Conservation (phyloP, 2,888 invertebrate genomes). For the Pelosia muscerda region DNA sequence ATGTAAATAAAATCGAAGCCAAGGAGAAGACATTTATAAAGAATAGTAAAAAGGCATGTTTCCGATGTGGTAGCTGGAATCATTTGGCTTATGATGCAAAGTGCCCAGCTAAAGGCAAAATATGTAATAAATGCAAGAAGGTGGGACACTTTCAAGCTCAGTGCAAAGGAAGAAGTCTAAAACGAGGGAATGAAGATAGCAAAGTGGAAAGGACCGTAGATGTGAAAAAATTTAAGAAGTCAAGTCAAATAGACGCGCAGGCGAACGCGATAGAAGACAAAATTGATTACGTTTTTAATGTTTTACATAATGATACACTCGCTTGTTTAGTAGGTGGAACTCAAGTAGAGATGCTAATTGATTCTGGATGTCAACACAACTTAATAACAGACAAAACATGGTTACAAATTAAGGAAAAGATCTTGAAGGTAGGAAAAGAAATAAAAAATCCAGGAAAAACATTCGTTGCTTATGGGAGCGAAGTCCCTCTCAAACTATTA, state of each 20-base stretch:
- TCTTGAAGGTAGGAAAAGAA: slow-evolving; percentile 7
- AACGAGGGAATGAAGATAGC: neutral
- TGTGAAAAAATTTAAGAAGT: neutral
- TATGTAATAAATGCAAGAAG: slow-evolving; percentile 21
- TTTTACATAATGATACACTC: neutral
- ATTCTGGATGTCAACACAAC: slow-evolving; percentile 36
- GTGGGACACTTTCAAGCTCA: slow-evolving; percentile 22
- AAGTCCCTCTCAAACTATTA: slow-evolving; percentile 28
- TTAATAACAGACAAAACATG: slow-evolving; percentile 31
- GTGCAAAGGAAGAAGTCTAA: slow-evolving; percentile 9
- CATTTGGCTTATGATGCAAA: slow-evolving; percentile 16
- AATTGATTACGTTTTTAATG: slow-evolving; percentile 10
- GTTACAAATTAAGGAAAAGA: neutral
- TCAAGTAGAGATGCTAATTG: slow-evolving; percentile 37
- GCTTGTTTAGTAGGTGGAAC: no score
- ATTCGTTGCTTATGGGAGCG: slow-evolving; percentile 8
- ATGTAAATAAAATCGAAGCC: neutral
- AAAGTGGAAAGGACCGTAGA: neutral
- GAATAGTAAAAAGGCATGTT: neutral
- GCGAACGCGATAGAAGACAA: neutral
- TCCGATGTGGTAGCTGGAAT: slow-evolving; percentile 20
- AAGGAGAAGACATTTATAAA: slow-evolving; percentile 2
- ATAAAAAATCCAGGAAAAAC: slow-evolving; percentile 5
- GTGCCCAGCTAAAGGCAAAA: slow-evolving; percentile 32
- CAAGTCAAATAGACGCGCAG: neutral